A percentile compares a stretch with the other conserved stretches of the same genome.
These are phyloP conservation scores for Sander lucioperca DNA, from an alignment of 2,113 vertebrate genomes.

Conservation along the genomic window DNA sequence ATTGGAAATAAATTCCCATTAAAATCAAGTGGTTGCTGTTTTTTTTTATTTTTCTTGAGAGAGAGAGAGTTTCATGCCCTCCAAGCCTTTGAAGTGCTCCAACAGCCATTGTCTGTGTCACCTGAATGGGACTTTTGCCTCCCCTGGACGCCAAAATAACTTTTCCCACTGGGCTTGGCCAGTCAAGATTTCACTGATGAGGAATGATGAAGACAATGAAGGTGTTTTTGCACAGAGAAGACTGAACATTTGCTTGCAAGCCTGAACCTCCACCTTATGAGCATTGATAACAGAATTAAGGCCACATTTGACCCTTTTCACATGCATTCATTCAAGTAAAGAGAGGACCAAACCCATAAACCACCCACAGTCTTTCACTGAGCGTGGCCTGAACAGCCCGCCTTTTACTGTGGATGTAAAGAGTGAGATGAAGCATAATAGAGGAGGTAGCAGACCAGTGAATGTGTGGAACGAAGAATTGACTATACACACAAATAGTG, in stretches of 20 bases:
- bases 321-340: background rate
- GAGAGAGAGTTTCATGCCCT: background rate
- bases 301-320: background rate
- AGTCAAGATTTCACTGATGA: background rate
- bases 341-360: background rate
- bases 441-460: background rate
- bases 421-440: background rate
- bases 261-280: background rate
- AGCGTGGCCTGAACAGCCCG: background rate
- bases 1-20: no score
- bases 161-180: background rate
- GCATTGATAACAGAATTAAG: background rate
- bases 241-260: background rate
- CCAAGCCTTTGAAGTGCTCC: background rate
- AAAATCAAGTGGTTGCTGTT: no score
- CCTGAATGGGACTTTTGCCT: background rate
- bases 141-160: background rate
- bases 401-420: background rate
- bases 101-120: background rate
- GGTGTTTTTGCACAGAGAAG: background rate
- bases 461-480: conserved; percentile 22
- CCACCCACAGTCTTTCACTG: background rate
- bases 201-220: background rate
- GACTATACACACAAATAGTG: conserved; percentile 36
- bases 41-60: no score